Percentiles rank a stretch among this genome's conserved stretches.
Evolutionary conservation across 1,140 invertebrate genomes (phyloP).

Genomic region (Caenorhabditis latens): DNA sequence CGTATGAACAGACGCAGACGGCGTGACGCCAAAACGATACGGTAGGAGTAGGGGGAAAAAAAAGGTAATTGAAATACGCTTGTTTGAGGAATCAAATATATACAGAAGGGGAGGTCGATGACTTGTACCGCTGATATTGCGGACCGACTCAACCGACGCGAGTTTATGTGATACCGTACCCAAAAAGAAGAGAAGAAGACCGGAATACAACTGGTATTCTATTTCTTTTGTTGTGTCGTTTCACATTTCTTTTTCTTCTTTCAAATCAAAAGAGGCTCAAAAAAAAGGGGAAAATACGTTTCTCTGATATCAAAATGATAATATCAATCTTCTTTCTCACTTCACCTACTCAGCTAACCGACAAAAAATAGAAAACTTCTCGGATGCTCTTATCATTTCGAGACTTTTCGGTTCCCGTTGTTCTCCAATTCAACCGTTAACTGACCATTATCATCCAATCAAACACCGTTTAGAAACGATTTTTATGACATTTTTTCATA

Average conservation of each 20-base stretch:
- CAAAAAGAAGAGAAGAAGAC: background rate
- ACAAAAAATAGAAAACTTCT: too few relatives aligned
- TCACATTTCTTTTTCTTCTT: background rate
- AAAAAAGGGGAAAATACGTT: background rate
- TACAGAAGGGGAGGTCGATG: conserved; percentile 51
- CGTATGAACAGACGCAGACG: conserved; percentile 32
- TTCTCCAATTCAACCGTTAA: too few relatives aligned
- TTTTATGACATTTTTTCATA: too few relatives aligned
- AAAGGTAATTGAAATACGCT: conserved; percentile 33
- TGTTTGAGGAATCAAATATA: conserved; percentile 32
- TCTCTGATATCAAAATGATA: too few relatives aligned
- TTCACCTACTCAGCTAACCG: too few relatives aligned
- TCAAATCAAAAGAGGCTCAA: background rate
- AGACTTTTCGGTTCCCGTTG: too few relatives aligned
- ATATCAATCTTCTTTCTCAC: too few relatives aligned
- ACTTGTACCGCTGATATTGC: conserved; percentile 53
- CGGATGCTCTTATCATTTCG: too few relatives aligned
- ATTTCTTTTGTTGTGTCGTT: background rate
- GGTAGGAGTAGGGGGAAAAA: background rate
- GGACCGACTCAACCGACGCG: conserved; percentile 42
- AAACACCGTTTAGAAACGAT: too few relatives aligned
- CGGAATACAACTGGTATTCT: conserved; percentile 44
- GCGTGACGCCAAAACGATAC: conserved; percentile 45
- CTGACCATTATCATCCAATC: too few relatives aligned
- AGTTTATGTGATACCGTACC: conserved; percentile 51